Evolutionary conservation across 2,888 invertebrate species (phyloP).

Genomic region (Drosophila yooni): DNA sequence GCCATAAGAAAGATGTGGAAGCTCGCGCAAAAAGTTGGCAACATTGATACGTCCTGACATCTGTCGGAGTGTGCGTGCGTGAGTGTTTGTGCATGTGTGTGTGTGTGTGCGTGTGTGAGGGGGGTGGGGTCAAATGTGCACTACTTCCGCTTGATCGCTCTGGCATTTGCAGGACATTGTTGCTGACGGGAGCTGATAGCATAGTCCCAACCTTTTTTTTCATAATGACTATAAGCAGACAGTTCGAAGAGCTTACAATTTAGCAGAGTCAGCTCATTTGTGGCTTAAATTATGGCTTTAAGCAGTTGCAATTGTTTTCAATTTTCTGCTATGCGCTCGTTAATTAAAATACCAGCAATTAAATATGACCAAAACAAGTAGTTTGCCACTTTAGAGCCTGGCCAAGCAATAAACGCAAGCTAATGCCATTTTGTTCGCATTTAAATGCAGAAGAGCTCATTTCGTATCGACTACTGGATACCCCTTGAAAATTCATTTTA

Average conservation of each 20-base stretch:
- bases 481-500: not conserved
- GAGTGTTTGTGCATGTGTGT: not conserved
- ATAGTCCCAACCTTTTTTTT: constrained; percentile 11
- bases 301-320: constrained; percentile 42
- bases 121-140: constrained; percentile 7
- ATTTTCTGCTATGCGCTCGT: not conserved
- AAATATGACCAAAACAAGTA: constrained; percentile 13
- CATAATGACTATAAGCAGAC: not conserved
- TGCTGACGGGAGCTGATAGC: constrained; percentile 22
- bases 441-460: not conserved
- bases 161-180: constrained; percentile 23
- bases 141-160: constrained; percentile 62
- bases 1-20: constrained; percentile 1
- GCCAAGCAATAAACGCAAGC: not conserved
- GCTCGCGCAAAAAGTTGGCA: constrained; percentile 34
- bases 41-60: constrained; percentile 40
- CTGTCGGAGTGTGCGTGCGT: not conserved
- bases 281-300: constrained; percentile 17
- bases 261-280: constrained; percentile 19
- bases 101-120: not conserved
- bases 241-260: not conserved
- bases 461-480: constrained; percentile 1
- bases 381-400: constrained; percentile 10
- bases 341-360: constrained; percentile 45
- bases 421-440: not conserved